Base-by-base conservation (phyloP, 1,140 invertebrate species). In the Pogonomyrmex barbatus region DNA sequence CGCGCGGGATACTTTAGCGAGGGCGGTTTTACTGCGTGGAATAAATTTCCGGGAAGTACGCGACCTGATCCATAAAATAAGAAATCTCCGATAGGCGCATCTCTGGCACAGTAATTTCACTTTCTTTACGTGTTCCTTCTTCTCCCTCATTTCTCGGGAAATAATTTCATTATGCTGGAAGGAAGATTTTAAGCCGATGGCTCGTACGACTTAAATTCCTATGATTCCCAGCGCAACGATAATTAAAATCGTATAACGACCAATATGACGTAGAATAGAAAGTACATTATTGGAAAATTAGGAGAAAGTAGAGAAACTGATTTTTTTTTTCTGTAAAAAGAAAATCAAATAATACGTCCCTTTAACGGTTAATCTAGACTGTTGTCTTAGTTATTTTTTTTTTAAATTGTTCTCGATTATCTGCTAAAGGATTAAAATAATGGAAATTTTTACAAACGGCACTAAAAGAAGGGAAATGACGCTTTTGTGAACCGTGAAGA, bases 31-130 rank as follows among this genome's bases (percentile, higher is more conserved):
- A 91, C 84, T 85, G 79, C 62, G 56, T 65, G 78, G 90, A 90
- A 90, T 91, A 91, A 91, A 91, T 91, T 90, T 85, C 63, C 42
- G 33, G 39, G 12, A 88, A 81, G 89, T 82, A 76, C 68, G 63
- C 76, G 79, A 65, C 52, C 86, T 84, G 82, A 90, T 90, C 89
- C 86, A 90, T 90, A 90, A 90, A 90, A 78, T 88, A 90, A 90
- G 78, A 90, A 90, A 84, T 85, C 79, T 71, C 73, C 63, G 85
- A 87, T 89, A 87, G 85, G 78, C 88, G 50, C 76, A 67, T 79
- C 84, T 4, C 54, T 68, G 75, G 58, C 63, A 68, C 75, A 39
- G 39, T 86, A 82, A 60, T 89, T 89, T 90, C 89, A 75, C 71
- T 90, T 89, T 89, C 88, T 75, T 78, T 77, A 58, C 84, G 58